Base-by-base conservation (phyloP, 2,797 vertebrate species). In the Pampus argenteus region DNA sequence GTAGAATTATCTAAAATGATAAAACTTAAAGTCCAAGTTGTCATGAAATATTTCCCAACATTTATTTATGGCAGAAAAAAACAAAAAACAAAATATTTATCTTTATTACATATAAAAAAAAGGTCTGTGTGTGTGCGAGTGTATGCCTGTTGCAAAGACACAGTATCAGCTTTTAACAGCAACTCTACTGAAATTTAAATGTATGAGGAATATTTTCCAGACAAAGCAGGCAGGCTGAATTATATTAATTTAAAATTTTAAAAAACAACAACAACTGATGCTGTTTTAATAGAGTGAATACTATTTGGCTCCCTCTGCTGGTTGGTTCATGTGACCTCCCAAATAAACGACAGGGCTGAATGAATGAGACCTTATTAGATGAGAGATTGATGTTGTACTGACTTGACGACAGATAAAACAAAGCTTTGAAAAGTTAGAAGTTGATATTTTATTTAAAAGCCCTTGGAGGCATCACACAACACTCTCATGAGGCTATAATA, bases 241-340 rank as follows among this genome's bases (percentile, higher is more conserved):
- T 49, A 5, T n/a, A 1, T 23, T 36, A 14, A n/a, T 13, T n/a
- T n/a, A n/a, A n/a, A n/a, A n/a, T n/a, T n/a, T n/a, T 18, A 26
- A 3, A 14, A 9, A 14, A 1, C 59, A 0, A 15, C 0, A 57
- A 1, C 1, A 7, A 6, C 15, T 44, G 40, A 44, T 2, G 1
- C 8, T 29, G 17, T 70, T 63, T 72, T 59, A 44, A 72, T 54
- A 11, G 0, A 67, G 54, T 25, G 10, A 64, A 70, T 76, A 71
- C 71, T 38, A 29, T 87, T 9, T 87, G 71, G 79, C 52, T 57
- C 83, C 89, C 83, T 89, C 92, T 92, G 74, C 66, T 92, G 91
- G 85, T 20, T 14, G 36, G 6, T 22, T 42, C 0, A 3, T 0
- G 2, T 7, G 11, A 15, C 48, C 17, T 31, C 0, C 0, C 6